Conservation (phyloP, 2,113 vertebrate genomes). For the Triplophysa siluroides region DNA sequence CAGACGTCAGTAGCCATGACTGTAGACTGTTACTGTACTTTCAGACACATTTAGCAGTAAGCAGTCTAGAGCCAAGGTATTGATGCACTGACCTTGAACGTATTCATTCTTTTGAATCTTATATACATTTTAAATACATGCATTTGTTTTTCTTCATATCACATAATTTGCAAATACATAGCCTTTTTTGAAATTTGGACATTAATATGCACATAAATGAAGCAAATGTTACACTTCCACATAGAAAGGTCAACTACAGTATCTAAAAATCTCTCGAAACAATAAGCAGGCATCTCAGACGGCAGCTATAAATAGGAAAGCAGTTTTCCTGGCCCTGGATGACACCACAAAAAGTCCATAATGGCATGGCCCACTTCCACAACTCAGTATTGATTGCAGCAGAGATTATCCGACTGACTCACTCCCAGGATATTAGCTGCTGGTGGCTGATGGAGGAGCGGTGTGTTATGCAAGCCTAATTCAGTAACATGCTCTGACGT, state of each 20-base stretch:
- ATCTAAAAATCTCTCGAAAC: conserved; percentile 5
- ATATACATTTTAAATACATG: not conserved
- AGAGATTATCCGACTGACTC: conserved; percentile 69
- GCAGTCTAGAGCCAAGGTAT: conserved; percentile 99
- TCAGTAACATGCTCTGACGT: conserved; percentile 62
- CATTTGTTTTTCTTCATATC: not conserved
- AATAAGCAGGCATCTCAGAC: conserved; percentile 18
- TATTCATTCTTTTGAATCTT: not conserved
- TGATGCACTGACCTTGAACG: conserved; percentile 81
- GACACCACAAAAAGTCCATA: conserved; percentile 32
- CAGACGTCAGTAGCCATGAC: conserved; percentile 98
- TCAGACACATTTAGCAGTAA: conserved; percentile 86
- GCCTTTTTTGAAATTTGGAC: not conserved
- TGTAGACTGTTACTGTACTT: conserved; percentile 98
- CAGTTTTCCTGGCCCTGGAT: conserved; percentile 13
- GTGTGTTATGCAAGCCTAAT: conserved; percentile 64
- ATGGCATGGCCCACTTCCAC: conserved; percentile 58
- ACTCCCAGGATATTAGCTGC: conserved; percentile 62
- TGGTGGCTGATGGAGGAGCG: conserved; percentile 50
- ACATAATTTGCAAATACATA: not conserved
- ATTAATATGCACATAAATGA: not conserved
- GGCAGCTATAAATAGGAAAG: conserved; percentile 24
- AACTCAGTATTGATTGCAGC: conserved; percentile 68
- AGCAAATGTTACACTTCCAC: not conserved
- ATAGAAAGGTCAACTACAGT: not conserved